phyloP scores from a whole-genome alignment of 2,113 vertebrate species.

The Prietella phreatophila region DNA sequence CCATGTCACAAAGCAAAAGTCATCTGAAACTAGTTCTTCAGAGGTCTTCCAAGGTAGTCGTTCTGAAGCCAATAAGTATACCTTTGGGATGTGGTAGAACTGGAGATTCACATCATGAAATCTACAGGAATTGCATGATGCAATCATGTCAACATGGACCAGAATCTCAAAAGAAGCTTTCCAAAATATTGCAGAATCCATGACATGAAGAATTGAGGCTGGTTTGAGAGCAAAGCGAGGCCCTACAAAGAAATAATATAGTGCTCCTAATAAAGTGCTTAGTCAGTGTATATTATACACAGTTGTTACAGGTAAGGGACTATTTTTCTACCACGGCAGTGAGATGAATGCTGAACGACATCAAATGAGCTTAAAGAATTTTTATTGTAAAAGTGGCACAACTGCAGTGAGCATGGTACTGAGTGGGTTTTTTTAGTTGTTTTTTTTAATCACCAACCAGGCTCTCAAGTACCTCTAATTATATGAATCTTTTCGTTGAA shows the following conservation, averaged over 20 bases:
- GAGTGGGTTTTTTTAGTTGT: background rate
- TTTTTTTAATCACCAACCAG: background rate
- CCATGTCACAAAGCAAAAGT: background rate
- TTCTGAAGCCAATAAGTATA: too few relatives aligned
- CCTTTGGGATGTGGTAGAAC: too few relatives aligned
- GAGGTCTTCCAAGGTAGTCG: background rate
- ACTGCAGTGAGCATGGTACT: background rate
- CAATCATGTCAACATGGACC: background rate
- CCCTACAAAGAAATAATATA: background rate
- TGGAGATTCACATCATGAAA: too few relatives aligned
- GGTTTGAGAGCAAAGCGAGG: background rate
- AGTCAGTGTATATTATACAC: background rate
- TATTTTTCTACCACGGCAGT: background rate
- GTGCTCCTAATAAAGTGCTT: background rate
- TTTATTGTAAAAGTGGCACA: background rate
- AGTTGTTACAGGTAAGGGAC: background rate
- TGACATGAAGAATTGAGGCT: background rate
- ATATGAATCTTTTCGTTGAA: background rate
- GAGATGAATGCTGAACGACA: background rate
- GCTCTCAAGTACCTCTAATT: background rate
- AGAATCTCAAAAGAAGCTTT: background rate
- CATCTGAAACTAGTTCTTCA: background rate
- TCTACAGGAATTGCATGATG: background rate
- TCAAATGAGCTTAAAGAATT: conserved; percentile 1
- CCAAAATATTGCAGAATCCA: background rate